These are phyloP conservation scores for Picus viridis DNA, from an alignment of 2,797 vertebrate species.

Conservation along the genomic window DNA sequence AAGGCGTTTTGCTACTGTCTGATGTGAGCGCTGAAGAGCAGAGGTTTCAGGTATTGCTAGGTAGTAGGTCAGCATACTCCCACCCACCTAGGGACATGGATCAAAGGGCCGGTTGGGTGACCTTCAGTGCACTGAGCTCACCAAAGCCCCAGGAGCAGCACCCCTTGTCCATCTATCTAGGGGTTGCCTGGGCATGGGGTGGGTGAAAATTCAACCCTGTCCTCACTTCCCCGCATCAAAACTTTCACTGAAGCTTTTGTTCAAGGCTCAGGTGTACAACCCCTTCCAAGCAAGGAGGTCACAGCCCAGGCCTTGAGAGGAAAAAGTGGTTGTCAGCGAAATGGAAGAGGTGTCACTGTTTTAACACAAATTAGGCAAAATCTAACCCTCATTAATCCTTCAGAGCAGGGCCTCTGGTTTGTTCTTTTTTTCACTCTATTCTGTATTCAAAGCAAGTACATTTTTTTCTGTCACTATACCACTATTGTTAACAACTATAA, in stretches of 20 bases:
- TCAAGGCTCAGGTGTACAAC: neutral
- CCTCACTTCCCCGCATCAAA: neutral
- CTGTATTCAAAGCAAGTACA: constrained; percentile 63
- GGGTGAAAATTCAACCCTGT: neutral
- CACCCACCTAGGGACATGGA: neutral
- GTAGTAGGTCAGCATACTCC: rapidly evolving
- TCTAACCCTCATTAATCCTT: constrained; percentile 35
- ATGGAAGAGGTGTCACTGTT: constrained; percentile 1
- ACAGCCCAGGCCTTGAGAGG: neutral
- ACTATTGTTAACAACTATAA: constrained; percentile 75
- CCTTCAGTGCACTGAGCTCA: neutral
- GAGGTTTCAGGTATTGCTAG: neutral
- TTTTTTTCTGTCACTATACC: constrained; percentile 65
- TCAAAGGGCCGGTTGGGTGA: neutral
- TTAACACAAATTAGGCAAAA: constrained; percentile 38
- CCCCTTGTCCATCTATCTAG: rapidly evolving
- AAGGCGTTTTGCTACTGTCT: neutral
- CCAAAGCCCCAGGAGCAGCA: neutral
- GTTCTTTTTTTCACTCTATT: constrained; percentile 18
- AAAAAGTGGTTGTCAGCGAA: neutral
- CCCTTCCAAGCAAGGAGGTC: neutral
- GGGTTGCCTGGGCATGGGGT: rapidly evolving
- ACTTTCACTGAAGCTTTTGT: neutral
- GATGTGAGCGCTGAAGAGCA: neutral
- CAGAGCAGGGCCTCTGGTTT: neutral